These are phyloP conservation scores for Antedon bifida DNA, from an alignment of 35 echinoderm and acorn worm species.

Conservation along the genomic window DNA sequence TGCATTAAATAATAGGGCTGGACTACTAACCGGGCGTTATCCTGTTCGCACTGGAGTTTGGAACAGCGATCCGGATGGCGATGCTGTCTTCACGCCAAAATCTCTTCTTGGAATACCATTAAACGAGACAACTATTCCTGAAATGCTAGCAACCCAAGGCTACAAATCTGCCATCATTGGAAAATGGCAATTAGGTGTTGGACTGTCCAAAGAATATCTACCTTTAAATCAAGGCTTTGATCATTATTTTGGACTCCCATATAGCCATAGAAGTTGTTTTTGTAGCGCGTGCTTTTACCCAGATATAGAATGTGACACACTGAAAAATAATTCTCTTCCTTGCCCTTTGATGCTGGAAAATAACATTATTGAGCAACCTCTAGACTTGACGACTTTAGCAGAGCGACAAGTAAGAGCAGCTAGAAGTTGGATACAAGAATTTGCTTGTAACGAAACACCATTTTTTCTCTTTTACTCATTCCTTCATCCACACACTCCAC, in stretches of 20 bases:
- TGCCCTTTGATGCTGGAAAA: background rate
- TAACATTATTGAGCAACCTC: conserved; percentile 1
- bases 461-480: conserved; percentile 10
- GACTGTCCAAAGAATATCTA: background rate
- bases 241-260: background rate
- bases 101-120: background rate
- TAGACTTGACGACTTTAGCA: background rate
- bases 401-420: background rate
- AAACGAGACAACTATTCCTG: background rate
- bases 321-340: no score
- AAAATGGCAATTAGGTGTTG: conserved; percentile 10
- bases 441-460: background rate
- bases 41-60: background rate
- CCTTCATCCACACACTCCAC: background rate
- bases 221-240: background rate
- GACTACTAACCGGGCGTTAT: background rate
- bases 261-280: background rate
- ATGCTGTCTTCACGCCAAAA: background rate
- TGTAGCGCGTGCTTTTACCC: background rate
- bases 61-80: background rate
- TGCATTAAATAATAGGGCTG: conserved; percentile 4
- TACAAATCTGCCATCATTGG: background rate
- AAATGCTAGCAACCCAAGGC: background rate
- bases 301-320: background rate
- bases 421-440: background rate